These are phyloP conservation scores for Ophiothrix spiculata DNA, from an alignment of 35 echinoderm and acorn worm genomes.

Conservation along the genomic window DNA sequence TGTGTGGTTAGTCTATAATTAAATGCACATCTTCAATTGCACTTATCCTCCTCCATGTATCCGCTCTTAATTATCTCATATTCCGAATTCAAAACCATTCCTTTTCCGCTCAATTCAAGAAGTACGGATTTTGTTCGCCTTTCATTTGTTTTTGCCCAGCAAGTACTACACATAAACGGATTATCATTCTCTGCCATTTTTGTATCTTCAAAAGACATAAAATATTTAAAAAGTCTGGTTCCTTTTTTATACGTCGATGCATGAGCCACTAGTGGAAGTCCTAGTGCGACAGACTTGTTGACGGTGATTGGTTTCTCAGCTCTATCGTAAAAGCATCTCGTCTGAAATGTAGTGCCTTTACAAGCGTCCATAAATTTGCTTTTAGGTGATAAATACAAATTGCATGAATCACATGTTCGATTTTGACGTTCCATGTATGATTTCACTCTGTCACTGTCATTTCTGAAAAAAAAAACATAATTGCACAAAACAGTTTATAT, in stretches of 20 bases:
- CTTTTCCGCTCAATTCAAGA: too few relatives aligned
- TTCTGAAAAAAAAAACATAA: background rate
- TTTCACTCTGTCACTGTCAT: background rate
- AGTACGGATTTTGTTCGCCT: too few relatives aligned
- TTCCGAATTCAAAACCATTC: too few relatives aligned
- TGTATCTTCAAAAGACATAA: background rate
- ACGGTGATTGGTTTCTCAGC: background rate
- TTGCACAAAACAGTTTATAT: too few relatives aligned
- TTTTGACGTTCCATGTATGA: background rate
- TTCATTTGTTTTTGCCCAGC: too few relatives aligned
- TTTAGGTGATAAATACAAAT: background rate
- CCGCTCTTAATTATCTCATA: too few relatives aligned
- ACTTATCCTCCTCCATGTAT: too few relatives aligned
- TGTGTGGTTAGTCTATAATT: too few relatives aligned
- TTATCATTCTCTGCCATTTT: too few relatives aligned
- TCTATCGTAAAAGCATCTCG: background rate
- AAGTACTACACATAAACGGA: too few relatives aligned
- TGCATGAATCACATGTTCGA: background rate
- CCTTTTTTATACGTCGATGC: background rate
- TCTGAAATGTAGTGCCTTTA: background rate
- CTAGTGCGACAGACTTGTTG: background rate
- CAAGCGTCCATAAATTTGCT: background rate
- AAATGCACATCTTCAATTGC: too few relatives aligned
- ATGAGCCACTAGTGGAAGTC: background rate
- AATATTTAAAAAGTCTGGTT: background rate